Evolutionary conservation across 2,888 invertebrate species (phyloP).

Genomic region (Venusia cambrica): DNA sequence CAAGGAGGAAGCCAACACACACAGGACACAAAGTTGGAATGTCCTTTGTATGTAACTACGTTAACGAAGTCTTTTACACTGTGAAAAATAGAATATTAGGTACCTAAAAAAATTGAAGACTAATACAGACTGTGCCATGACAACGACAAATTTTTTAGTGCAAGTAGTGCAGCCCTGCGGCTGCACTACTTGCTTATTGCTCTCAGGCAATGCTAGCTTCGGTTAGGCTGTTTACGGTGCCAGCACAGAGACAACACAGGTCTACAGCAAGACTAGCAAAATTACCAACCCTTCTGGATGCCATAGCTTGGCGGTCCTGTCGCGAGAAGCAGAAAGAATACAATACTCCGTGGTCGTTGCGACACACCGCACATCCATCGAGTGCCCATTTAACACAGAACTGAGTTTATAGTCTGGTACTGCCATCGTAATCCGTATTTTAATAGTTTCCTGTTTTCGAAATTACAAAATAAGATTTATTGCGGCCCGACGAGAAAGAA

Average conservation of each 20-base stretch:
- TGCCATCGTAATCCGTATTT: constrained; percentile 52
- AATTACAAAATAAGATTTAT: constrained; percentile 37
- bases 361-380: constrained; percentile 91
- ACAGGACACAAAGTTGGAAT: constrained; percentile 92
- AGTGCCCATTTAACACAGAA: constrained; percentile 88
- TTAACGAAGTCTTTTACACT: constrained; percentile 83
- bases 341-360: constrained; percentile 83
- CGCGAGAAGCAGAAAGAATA: constrained; percentile 93
- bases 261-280: constrained; percentile 5
- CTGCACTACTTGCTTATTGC: too few species aligned
- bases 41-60: constrained; percentile 87
- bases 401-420: constrained; percentile 88
- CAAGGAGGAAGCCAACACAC: constrained; percentile 89
- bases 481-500: constrained; percentile 35
- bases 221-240: not conserved
- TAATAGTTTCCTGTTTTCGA: constrained; percentile 33
- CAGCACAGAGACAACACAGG: not conserved
- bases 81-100: constrained; percentile 33
- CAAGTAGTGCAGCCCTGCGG: too few species aligned
- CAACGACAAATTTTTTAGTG: too few species aligned
- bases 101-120: too few species aligned
- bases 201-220: too few species aligned
- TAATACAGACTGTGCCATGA: too few species aligned
- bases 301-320: constrained; percentile 94
- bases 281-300: constrained; percentile 85